Evolutionary conservation across 2,113 vertebrate genomes (phyloP).

Genomic region (Cygnus atratus): DNA sequence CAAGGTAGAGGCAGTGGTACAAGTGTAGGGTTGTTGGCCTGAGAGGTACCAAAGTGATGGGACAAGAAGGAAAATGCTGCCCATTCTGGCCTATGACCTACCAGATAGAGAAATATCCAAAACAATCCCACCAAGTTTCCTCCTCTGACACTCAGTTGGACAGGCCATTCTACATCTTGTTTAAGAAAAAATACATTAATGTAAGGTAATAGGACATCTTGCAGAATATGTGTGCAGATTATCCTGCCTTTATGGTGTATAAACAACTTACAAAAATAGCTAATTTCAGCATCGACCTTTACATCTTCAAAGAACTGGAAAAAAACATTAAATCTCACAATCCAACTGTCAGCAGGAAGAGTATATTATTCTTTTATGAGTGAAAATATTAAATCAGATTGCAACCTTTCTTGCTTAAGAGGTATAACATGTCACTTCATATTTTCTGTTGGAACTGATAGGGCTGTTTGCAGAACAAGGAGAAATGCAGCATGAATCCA

Average conservation of each 20-base stretch:
- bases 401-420: background rate
- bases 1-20: background rate
- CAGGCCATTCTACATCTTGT: background rate
- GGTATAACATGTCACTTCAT: background rate
- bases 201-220: background rate
- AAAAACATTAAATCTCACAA: slow-evolving; percentile 21
- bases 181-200: background rate
- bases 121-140: background rate
- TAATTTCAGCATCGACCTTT: background rate
- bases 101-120: background rate
- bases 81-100: background rate
- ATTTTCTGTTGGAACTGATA: background rate
- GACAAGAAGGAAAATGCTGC: background rate
- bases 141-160: background rate
- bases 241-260: background rate
- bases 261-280: background rate
- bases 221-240: background rate
- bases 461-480: background rate
- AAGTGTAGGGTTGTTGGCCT: background rate
- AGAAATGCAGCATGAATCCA: background rate
- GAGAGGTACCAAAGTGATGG: background rate
- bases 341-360: background rate
- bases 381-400: background rate
- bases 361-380: slow-evolving; percentile 8
- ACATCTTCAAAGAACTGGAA: background rate